Percentiles rank a stretch among this genome's conserved stretches.
These are phyloP conservation scores for Sisor rabdophorus DNA, from an alignment of 2,113 vertebrate genomes.

Conservation along the genomic window DNA sequence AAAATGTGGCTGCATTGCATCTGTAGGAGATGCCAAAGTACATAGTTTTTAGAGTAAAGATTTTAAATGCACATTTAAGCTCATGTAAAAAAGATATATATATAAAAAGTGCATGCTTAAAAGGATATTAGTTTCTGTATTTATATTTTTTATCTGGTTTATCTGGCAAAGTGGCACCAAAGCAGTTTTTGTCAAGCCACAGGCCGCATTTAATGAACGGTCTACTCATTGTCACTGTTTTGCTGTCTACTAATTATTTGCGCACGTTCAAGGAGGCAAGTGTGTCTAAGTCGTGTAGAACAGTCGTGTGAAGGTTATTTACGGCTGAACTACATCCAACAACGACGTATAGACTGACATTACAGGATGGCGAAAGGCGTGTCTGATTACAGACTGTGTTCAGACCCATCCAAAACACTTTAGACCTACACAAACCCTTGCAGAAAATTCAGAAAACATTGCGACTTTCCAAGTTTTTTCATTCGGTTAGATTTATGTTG, in stretches of 20 bases:
- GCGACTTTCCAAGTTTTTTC: too few species aligned
- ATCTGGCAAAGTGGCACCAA: not conserved
- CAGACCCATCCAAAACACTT: not conserved
- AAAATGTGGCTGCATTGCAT: not conserved
- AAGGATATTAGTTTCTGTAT: not conserved
- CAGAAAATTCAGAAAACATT: not conserved
- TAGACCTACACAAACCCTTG: not conserved
- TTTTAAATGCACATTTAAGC: too few species aligned
- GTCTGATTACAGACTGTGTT: not conserved
- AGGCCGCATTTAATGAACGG: not conserved
- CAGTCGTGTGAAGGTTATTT: not conserved
- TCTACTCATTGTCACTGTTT: not conserved
- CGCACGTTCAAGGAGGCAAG: not conserved
- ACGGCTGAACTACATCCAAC: not conserved
- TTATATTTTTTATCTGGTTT: not conserved
- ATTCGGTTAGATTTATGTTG: too few species aligned
- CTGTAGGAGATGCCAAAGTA: not conserved
- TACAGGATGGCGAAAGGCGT: not conserved
- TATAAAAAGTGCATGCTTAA: too few species aligned
- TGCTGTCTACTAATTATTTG: not conserved
- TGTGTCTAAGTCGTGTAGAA: not conserved
- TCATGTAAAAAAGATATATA: too few species aligned
- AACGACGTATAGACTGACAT: not conserved
- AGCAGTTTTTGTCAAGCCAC: too few species aligned
- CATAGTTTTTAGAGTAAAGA: too few species aligned